Percentiles rank a stretch among this genome's conserved stretches.
Evolutionary conservation across 2,113 vertebrate species (phyloP).

Genomic region (Malurus melanocephalus): DNA sequence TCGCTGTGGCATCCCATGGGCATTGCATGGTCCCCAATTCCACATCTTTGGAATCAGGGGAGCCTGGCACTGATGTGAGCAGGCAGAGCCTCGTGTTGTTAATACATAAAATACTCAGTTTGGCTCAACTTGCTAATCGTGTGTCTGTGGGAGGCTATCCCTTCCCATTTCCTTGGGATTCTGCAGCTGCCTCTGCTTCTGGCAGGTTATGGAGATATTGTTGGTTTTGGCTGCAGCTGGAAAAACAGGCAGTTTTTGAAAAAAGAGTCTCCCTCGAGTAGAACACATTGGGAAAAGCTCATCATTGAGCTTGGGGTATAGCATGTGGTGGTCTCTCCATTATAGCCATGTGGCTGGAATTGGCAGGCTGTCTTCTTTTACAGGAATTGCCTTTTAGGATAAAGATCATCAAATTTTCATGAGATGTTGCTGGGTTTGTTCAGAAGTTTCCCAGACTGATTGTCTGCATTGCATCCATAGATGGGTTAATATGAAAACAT

Average conservation of each 20-base stretch:
- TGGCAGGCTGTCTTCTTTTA: not conserved
- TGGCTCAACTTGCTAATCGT: not conserved
- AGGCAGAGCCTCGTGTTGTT: not conserved
- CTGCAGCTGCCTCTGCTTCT: not conserved
- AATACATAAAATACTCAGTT: not conserved
- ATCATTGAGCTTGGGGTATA: not conserved
- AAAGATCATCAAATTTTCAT: not conserved
- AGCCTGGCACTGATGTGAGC: not conserved
- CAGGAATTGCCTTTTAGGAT: not conserved
- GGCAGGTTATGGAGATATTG: not conserved
- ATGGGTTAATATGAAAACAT: not conserved
- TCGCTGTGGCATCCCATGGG: not conserved
- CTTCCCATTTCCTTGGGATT: not conserved
- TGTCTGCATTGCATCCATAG: fast-evolving
- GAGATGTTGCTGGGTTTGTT: not conserved
- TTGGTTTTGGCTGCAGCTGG: not conserved
- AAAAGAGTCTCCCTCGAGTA: not conserved
- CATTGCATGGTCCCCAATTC: fast-evolving
- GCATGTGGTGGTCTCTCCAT: not conserved
- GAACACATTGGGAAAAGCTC: not conserved
- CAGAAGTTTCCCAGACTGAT: not conserved
- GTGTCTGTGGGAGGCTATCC: not conserved
- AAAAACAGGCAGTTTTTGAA: not conserved
- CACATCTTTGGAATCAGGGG: not conserved
- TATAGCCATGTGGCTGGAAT: not conserved